These are phyloP conservation scores for Cliona cf. orientalis DNA, from an alignment of 37 sponge, comb jelly and placozoan genomes.

Conservation along the genomic window DNA sequence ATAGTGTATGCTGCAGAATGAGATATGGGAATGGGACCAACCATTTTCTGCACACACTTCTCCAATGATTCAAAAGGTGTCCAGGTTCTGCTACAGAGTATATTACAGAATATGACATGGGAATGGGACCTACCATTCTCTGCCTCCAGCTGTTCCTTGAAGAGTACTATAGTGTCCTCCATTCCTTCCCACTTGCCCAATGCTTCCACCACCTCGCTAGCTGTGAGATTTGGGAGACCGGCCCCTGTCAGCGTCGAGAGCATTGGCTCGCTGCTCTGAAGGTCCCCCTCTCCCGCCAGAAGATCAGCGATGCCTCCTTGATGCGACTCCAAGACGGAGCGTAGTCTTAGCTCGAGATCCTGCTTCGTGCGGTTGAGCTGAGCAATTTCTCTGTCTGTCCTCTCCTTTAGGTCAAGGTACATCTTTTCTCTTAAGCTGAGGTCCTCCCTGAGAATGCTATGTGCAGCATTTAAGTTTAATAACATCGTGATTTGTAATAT, in stretches of 20 bases:
- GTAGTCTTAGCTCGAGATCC: conserved; percentile 50
- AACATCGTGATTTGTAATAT: too few relatives aligned
- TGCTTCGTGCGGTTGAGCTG: conserved; percentile 32
- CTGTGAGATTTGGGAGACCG: conserved; percentile 35
- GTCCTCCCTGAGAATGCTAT: conserved; percentile 46
- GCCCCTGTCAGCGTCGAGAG: not conserved
- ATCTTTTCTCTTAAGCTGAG: conserved; percentile 33
- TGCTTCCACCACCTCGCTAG: conserved; percentile 34
- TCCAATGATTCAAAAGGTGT: not conserved
- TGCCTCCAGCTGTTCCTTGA: conserved; percentile 25
- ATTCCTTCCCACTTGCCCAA: conserved; percentile 60
- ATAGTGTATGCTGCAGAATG: not conserved
- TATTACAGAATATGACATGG: not conserved
- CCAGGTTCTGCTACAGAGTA: not conserved
- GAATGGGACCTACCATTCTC: conserved; percentile 25
- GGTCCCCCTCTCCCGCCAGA: not conserved
- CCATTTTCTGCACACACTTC: conserved; percentile 22
- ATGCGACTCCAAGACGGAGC: not conserved
- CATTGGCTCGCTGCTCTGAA: not conserved
- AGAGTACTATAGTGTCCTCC: conserved; percentile 51
- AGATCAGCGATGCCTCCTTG: not conserved
- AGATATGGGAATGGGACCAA: not conserved
- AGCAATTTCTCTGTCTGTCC: conserved; percentile 41
- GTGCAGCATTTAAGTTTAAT: too few relatives aligned
- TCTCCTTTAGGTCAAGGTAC: conserved; percentile 32